Conservation (phyloP, 2,113 vertebrate genomes). For the Oophaga pumilio region DNA sequence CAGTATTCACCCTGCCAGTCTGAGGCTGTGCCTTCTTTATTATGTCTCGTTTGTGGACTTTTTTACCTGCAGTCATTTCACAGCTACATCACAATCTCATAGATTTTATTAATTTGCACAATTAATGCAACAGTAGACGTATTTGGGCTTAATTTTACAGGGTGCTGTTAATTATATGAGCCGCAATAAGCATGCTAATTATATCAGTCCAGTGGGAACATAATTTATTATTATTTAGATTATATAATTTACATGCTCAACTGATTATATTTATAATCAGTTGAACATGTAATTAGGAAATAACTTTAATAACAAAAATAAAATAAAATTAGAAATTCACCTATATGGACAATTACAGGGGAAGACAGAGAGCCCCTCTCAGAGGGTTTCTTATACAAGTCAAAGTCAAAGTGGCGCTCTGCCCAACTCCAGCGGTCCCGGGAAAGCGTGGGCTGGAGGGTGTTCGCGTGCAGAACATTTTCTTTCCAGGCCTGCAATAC, state of each 20-base stretch:
- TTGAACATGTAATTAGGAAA: conserved; percentile 18
- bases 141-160: conserved; percentile 26
- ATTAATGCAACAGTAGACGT: conserved; percentile 14
- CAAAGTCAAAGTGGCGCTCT: conserved; percentile 70
- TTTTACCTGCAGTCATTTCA: conserved; percentile 31
- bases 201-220: conserved; percentile 24
- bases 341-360: conserved; percentile 3
- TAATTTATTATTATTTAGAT: no score
- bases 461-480: conserved; percentile 67
- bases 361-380: not conserved
- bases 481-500: conserved; percentile 75
- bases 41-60: conserved; percentile 22
- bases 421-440: conserved; percentile 72
- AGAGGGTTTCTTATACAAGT: conserved; percentile 70
- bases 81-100: not conserved
- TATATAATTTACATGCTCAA: no score
- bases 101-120: conserved; percentile 46
- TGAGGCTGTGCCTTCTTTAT: not conserved
- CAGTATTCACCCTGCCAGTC: not conserved
- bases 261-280: conserved; percentile 11
- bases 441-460: conserved; percentile 63
- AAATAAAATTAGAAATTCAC: conserved; percentile 28
- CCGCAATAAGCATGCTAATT: conserved; percentile 33
- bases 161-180: conserved; percentile 37
- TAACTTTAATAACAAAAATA: not conserved